Conservation (phyloP, 1,140 invertebrate genomes). For the Tetraneura akinire region DNA sequence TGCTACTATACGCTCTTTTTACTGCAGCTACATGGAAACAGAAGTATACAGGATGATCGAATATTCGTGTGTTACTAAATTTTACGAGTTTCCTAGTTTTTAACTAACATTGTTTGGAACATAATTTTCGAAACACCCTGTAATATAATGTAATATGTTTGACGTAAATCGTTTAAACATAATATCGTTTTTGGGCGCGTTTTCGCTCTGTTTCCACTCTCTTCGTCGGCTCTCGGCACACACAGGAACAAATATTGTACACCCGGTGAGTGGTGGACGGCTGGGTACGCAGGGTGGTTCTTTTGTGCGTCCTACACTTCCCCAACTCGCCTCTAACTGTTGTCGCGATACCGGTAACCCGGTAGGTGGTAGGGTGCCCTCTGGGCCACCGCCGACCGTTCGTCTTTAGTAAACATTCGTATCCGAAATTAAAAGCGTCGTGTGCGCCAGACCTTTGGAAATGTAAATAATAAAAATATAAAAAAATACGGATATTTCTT, state of each 20-base stretch:
- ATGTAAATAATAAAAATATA: constrained; percentile 13
- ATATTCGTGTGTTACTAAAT: no score
- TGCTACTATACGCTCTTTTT: no score
- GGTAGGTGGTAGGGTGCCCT: not conserved
- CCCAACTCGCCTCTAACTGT: not conserved
- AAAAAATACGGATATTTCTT: constrained; percentile 4
- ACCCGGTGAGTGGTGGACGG: not conserved
- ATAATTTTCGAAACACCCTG: no score
- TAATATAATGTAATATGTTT: not conserved
- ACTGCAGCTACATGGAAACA: no score
- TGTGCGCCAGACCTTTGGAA: not conserved
- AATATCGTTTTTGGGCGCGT: not conserved
- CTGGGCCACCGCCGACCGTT: not conserved
- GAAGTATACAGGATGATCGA: no score
- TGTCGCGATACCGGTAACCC: not conserved
- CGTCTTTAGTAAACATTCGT: constrained; percentile 39
- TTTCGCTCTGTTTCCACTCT: not conserved
- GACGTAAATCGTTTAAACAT: constrained; percentile 32
- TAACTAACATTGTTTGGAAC: no score
- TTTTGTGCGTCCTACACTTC: not conserved
- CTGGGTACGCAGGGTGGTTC: not conserved
- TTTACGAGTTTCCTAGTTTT: no score
- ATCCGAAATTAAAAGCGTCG: constrained; percentile 31
- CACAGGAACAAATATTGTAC: constrained; percentile 19
- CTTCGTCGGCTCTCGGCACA: not conserved